Evolutionary conservation across 2,113 vertebrate genomes (phyloP).

Genomic region (Cyprinodon tularosa): DNA sequence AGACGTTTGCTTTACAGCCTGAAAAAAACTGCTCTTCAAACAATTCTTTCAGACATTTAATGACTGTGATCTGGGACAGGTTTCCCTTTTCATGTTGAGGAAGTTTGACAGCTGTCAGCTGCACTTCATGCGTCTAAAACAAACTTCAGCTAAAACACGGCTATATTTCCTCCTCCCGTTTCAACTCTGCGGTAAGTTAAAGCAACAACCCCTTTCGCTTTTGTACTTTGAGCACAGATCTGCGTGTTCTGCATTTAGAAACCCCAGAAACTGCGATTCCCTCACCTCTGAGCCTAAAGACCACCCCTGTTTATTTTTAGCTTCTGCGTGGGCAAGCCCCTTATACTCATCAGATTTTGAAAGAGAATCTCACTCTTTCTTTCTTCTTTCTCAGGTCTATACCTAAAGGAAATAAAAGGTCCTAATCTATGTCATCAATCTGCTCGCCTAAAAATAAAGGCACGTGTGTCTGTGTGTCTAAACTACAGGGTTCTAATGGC

Average conservation of each 20-base stretch:
- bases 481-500: not conserved
- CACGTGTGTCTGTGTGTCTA: not conserved
- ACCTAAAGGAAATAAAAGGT: constrained; percentile 18
- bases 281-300: constrained; percentile 24
- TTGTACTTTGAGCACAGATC: not conserved
- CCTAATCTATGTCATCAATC: constrained; percentile 12
- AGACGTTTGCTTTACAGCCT: not conserved
- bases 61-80: not conserved
- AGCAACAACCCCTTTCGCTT: constrained; percentile 1
- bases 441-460: not conserved
- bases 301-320: constrained; percentile 55
- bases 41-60: not conserved
- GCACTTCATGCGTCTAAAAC: constrained; percentile 9
- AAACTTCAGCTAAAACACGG: not conserved
- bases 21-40: not conserved
- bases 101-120: constrained; percentile 27
- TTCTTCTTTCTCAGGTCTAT: not conserved
- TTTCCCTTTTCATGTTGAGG: not conserved
- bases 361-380: constrained; percentile 23
- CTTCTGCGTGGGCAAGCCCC: constrained; percentile 13
- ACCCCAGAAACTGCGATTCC: constrained; percentile 30
- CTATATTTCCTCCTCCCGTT: constrained; percentile 42
- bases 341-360: constrained; percentile 7
- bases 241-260: not conserved
- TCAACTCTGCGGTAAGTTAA: not conserved